These are phyloP conservation scores for Sphinx pinastri DNA, from an alignment of 2,888 invertebrate genomes.

Conservation along the genomic window DNA sequence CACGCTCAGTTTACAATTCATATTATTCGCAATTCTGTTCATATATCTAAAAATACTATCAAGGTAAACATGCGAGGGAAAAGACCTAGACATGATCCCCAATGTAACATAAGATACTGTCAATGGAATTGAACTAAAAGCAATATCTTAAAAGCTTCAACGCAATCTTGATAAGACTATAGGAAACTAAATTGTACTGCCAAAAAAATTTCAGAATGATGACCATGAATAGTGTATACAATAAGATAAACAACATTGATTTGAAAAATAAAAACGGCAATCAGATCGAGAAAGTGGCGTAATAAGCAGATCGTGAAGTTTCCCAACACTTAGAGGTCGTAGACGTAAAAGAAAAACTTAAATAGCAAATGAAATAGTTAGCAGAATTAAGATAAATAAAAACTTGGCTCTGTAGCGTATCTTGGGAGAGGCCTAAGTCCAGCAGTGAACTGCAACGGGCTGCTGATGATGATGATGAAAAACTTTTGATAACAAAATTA, in stretches of 20 bases:
- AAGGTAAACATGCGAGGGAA: slow-evolving; percentile 8
- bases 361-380: no score
- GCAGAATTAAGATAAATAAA: no score
- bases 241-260: no score
- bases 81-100: background rate
- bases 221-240: background rate
- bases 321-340: no score
- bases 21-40: background rate
- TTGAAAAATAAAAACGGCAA: background rate
- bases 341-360: no score
- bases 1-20: background rate
- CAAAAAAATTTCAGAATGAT: background rate
- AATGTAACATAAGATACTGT: background rate
- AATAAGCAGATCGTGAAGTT: no score
- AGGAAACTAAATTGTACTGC: background rate
- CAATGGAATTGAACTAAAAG: slow-evolving; percentile 9
- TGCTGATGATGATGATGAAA: no score
- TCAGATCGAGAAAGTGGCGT: no score
- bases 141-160: slow-evolving; percentile 3
- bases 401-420: no score
- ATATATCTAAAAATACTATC: slow-evolving; percentile 7
- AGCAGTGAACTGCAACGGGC: no score
- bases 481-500: no score
- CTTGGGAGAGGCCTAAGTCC: no score
- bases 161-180: background rate